Conservation (phyloP, 1,140 invertebrate genomes). For the Drosophila prosaltans region DNA sequence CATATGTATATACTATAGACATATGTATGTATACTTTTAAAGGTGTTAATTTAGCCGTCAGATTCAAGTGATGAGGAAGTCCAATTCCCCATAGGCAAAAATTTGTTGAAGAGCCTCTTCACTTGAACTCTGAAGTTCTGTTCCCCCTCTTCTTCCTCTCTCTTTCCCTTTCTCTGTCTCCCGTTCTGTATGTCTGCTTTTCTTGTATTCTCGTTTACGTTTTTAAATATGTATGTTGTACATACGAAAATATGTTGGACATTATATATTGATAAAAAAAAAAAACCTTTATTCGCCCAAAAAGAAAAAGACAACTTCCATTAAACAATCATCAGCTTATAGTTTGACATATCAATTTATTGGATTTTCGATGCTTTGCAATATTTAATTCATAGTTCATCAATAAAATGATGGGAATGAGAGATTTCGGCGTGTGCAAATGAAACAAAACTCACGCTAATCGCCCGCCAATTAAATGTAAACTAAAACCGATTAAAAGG, state of each 20-base stretch:
- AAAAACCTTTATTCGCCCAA: not conserved
- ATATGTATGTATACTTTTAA: conserved; percentile 42
- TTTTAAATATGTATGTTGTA: too few relatives aligned
- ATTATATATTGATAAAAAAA: not conserved
- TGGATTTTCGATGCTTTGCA: not conserved
- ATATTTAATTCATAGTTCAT: conserved; percentile 5
- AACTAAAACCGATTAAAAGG: not conserved
- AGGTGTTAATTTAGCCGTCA: conserved; percentile 68
- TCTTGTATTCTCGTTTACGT: not conserved
- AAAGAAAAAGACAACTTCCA: not conserved
- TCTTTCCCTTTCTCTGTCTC: not conserved
- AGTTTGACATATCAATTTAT: not conserved
- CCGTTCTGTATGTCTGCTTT: not conserved
- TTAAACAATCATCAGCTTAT: conserved; percentile 1
- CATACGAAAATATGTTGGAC: not conserved
- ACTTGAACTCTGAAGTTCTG: conserved; percentile 1
- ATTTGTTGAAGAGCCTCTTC: not conserved
- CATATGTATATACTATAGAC: conserved; percentile 4
- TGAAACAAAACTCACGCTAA: not conserved
- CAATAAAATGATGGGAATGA: not conserved
- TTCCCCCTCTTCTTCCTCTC: not conserved
- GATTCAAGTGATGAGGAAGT: conserved; percentile 17
- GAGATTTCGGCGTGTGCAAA: not conserved
- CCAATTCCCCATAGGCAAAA: conserved; percentile 6
- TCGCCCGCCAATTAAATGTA: not conserved